Conservation (phyloP, 2,888 invertebrate species). For the Trissonchulus sp. region DNA sequence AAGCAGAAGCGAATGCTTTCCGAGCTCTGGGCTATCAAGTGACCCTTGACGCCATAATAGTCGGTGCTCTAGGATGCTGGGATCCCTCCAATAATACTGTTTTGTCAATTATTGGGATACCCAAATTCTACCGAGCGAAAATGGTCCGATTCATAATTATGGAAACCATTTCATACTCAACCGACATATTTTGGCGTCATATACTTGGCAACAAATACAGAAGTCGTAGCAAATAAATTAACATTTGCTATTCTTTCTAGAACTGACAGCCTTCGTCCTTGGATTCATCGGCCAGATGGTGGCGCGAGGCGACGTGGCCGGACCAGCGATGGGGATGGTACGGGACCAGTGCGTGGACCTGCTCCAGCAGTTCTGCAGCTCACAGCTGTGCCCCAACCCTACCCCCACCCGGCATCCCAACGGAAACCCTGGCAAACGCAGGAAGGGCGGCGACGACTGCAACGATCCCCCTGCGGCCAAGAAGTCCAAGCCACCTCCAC, state of each 20-base stretch:
- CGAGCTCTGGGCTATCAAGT: neutral
- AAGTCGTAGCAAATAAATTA: too few relatives aligned
- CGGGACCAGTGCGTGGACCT: neutral
- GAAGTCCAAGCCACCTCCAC: neutral
- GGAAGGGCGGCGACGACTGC: too few relatives aligned
- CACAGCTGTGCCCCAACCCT: too few relatives aligned
- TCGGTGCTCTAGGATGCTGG: conserved; percentile 49
- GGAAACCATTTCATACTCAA: neutral
- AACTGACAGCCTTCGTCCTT: neutral
- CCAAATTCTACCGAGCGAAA: neutral
- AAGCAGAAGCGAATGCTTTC: neutral
- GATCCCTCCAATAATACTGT: conserved; percentile 44
- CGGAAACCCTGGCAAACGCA: too few relatives aligned
- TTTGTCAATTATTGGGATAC: conserved; percentile 33
- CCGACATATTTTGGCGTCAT: neutral
- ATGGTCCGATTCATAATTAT: neutral
- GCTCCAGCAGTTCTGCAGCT: neutral
- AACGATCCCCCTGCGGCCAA: too few relatives aligned
- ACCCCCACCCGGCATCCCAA: too few relatives aligned
- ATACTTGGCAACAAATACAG: conserved; percentile 1
- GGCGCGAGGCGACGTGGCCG: neutral
- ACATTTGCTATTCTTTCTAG: neutral
- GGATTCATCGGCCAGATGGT: neutral
- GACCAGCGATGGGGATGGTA: neutral
- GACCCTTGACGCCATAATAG: conserved; percentile 36